Percentiles rank a stretch among this genome's conserved stretches.
phyloP scores from a whole-genome alignment of 2,888 invertebrate species.

The Adelognathus sp. region DNA sequence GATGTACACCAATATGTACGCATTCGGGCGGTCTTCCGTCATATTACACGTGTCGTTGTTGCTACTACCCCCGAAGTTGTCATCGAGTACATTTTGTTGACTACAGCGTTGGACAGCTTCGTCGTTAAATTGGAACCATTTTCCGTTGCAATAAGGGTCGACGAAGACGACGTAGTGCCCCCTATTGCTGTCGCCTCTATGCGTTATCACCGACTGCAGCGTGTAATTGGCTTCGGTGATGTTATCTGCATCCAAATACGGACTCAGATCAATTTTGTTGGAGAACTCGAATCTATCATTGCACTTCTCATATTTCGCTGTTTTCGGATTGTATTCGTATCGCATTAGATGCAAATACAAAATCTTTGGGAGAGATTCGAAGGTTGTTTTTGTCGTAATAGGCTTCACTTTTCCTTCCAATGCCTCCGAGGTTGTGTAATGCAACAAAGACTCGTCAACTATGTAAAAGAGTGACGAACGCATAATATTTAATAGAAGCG shows the following conservation, averaged over 20 bases:
- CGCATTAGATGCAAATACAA: conserved; percentile 1
- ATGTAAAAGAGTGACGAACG: neutral
- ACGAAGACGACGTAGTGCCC: conserved; percentile 5
- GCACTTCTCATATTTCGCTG: conserved; percentile 3
- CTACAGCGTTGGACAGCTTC: neutral
- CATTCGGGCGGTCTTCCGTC: neutral
- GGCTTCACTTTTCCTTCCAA: neutral
- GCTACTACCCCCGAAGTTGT: neutral
- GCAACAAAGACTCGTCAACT: conserved; percentile 14
- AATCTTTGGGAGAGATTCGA: neutral
- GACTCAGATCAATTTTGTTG: neutral
- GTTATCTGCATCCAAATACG: neutral
- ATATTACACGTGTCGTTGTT: neutral
- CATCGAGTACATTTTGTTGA: neutral
- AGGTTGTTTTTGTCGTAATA: neutral
- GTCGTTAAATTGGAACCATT: conserved; percentile 6
- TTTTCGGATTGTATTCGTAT: neutral
- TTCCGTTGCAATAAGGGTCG: conserved; percentile 7
- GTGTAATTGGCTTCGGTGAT: neutral
- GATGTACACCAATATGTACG: conserved; percentile 4
- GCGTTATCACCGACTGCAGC: conserved; percentile 8
- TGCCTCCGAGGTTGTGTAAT: neutral
- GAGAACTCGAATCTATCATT: conserved; percentile 11
- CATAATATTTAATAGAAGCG: neutral
- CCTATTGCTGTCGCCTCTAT: neutral